Evolutionary conservation across 2,113 vertebrate genomes (phyloP).

Genomic region (Ptychochromis oligacanthus): DNA sequence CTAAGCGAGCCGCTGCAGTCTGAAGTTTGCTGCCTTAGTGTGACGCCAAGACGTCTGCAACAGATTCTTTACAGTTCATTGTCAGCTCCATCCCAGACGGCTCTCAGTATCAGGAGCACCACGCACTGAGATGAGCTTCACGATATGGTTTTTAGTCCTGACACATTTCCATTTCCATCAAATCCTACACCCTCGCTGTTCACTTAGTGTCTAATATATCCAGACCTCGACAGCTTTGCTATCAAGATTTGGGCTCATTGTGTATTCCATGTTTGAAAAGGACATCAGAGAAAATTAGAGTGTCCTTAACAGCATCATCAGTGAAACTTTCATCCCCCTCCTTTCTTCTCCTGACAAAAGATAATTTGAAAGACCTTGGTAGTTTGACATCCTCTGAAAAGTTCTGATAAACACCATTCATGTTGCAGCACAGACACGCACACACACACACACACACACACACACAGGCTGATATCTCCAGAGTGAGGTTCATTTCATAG

Average conservation of each 20-base stretch:
- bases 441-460: background rate
- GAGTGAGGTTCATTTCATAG: conserved; percentile 40
- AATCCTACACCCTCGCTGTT: background rate
- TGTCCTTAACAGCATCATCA: background rate
- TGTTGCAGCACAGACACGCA: background rate
- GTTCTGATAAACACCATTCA: background rate
- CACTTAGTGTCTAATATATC: accelerated
- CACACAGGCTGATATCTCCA: background rate
- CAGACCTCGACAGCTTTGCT: background rate
- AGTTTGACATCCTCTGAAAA: background rate
- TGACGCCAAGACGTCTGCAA: background rate
- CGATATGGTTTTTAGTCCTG: background rate
- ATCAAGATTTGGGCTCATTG: background rate
- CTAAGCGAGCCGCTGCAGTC: background rate
- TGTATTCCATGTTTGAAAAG: background rate
- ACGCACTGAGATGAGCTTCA: background rate
- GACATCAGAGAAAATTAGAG: background rate
- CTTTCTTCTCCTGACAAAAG: background rate
- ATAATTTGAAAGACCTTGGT: background rate
- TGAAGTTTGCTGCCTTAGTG: background rate
- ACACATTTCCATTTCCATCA: background rate
- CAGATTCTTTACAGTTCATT: background rate
- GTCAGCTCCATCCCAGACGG: background rate
- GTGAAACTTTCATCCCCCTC: background rate
- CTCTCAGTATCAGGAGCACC: background rate